Conservation (phyloP, 2,797 vertebrate genomes). For the Ibycter americanus region DNA sequence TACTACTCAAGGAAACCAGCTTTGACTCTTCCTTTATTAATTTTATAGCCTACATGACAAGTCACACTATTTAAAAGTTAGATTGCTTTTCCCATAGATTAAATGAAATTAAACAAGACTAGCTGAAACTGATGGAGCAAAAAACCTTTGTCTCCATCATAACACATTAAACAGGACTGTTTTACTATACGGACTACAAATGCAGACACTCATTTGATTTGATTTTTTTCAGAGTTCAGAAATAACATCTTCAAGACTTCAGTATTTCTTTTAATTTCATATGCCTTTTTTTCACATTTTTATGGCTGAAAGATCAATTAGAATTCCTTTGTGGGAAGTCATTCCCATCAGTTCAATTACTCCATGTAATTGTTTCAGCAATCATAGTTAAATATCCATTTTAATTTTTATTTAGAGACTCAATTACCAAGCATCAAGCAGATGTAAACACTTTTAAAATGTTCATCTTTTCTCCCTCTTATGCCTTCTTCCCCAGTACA, state of each 20-base stretch:
- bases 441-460: neutral
- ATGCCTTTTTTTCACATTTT: neutral
- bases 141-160: neutral
- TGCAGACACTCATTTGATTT: neutral
- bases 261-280: neutral
- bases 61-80: neutral
- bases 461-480: neutral
- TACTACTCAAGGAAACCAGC: neutral
- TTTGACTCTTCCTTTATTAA: neutral
- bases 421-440: neutral
- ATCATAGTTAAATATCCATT: slow-evolving; percentile 30
- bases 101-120: neutral
- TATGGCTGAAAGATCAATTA: slow-evolving; percentile 5
- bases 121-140: neutral
- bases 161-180: neutral
- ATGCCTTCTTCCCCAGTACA: neutral
- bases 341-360: slow-evolving; percentile 20
- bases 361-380: slow-evolving; percentile 18
- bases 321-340: neutral
- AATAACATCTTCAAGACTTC: neutral
- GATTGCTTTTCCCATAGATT: neutral
- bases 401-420: slow-evolving; percentile 50
- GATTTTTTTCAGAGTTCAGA: neutral
- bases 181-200: neutral
- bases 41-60: neutral